Conservation (phyloP, 2,113 vertebrate genomes). For the Butorides virescens region DNA sequence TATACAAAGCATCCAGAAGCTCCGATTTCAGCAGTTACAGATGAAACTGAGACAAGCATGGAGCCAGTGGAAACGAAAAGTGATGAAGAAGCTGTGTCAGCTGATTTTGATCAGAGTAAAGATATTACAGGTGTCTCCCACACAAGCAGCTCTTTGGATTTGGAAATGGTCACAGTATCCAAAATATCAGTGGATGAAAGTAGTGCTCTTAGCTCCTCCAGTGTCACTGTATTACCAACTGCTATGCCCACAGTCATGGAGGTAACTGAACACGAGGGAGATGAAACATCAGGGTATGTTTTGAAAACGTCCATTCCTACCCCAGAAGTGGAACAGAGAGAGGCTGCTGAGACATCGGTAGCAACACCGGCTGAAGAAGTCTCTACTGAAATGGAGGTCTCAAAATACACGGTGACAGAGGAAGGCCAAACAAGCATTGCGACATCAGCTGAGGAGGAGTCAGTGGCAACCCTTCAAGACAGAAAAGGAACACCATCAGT, state of each 20-base stretch:
- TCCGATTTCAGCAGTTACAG: not conserved
- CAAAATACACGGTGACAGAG: not conserved
- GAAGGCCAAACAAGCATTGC: not conserved
- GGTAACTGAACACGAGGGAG: conserved; percentile 11
- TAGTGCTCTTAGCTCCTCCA: not conserved
- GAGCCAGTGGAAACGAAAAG: not conserved
- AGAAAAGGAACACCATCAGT: conserved; percentile 50
- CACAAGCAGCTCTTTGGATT: not conserved
- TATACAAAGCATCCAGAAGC: not conserved
- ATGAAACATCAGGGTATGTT: not conserved
- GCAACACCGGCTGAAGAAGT: not conserved
- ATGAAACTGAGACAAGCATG: not conserved
- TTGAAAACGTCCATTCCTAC: not conserved
- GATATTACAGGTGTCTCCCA: not conserved
- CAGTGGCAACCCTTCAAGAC: conserved; percentile 26
- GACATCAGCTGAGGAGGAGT: not conserved
- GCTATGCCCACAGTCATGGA: not conserved
- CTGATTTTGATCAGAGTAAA: conserved; percentile 22
- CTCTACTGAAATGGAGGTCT: not conserved
- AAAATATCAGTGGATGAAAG: conserved; percentile 44
- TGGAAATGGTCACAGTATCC: conserved; percentile 47
- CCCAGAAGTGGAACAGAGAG: not conserved
- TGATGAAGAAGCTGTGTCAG: not conserved
- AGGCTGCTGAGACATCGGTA: not conserved
- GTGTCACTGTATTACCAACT: not conserved